These are phyloP conservation scores for Gobionotothen gibberifrons DNA, from an alignment of 2,797 vertebrate genomes.

Conservation along the genomic window DNA sequence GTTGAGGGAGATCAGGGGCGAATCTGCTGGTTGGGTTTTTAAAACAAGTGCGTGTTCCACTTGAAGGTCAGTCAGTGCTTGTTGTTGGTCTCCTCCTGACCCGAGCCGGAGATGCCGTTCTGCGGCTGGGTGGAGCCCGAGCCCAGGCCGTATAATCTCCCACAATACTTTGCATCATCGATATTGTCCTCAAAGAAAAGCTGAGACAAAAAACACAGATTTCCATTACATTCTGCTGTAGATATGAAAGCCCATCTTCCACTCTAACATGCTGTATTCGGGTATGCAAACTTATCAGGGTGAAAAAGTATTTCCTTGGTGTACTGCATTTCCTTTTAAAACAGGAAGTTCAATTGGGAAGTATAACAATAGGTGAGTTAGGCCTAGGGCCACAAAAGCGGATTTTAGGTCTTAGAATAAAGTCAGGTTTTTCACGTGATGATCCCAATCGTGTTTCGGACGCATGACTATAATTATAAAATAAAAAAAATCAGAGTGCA, in stretches of 20 bases:
- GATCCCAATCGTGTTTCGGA: no score
- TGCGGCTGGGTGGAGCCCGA: conserved; percentile 95
- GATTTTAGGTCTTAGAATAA: no score
- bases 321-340: neutral
- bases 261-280: neutral
- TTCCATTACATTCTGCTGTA: neutral
- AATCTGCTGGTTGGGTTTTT: conserved; percentile 75
- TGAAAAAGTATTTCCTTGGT: neutral
- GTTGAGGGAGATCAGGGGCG: conserved; percentile 20
- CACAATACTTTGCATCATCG: conserved; percentile 98
- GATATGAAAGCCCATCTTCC: neutral
- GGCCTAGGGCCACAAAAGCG: no score
- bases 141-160: conserved; percentile 95
- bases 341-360: neutral
- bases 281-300: no score
- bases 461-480: no score
- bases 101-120: conserved; percentile 87
- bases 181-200: conserved; percentile 99
- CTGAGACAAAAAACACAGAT: conserved; percentile 70
- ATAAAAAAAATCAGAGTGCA: neutral
- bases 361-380: neutral
- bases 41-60: conserved; percentile 80
- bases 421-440: no score
- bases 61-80: conserved; percentile 85
- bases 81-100: conserved; percentile 89